Evolutionary conservation across 92 coral and sea anemone genomes (phyloP).

Genomic region (Palythoa caribaeorum): DNA sequence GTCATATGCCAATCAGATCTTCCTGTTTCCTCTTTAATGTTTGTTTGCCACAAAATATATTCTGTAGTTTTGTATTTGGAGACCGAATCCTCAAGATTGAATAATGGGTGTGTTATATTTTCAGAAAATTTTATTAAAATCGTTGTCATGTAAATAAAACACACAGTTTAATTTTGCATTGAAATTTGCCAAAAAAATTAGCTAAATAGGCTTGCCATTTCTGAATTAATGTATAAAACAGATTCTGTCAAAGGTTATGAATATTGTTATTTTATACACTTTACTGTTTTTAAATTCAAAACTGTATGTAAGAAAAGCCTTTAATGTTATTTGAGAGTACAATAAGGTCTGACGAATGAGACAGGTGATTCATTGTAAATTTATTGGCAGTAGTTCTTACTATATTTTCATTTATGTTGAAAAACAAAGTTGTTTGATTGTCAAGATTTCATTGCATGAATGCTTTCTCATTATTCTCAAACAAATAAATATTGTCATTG

Average conservation of each 20-base stretch:
- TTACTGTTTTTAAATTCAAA: neutral
- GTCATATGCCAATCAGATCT: neutral
- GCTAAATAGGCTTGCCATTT: neutral
- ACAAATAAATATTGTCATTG: neutral
- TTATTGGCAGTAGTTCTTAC: neutral
- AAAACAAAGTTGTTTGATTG: neutral
- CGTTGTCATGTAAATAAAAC: slow-evolving; percentile 17
- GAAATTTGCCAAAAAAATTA: neutral
- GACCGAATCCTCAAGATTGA: neutral
- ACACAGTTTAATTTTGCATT: neutral
- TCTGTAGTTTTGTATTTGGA: neutral
- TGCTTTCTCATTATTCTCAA: neutral
- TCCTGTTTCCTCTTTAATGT: slow-evolving; percentile 6
- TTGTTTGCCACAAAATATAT: neutral
- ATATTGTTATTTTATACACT: neutral
- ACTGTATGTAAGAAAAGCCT: neutral
- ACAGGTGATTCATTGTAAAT: slow-evolving; percentile 23
- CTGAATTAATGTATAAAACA: neutral
- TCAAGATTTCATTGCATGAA: neutral
- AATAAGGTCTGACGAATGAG: neutral
- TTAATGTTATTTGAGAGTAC: neutral
- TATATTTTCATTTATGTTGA: neutral
- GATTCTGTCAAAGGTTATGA: neutral
- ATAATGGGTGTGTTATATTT: slow-evolving; percentile 22
- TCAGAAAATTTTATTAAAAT: neutral